Percentiles rank a stretch among this genome's conserved stretches.
These are phyloP conservation scores for Microplitis mediator DNA, from an alignment of 1,140 invertebrate genomes.

Conservation along the genomic window DNA sequence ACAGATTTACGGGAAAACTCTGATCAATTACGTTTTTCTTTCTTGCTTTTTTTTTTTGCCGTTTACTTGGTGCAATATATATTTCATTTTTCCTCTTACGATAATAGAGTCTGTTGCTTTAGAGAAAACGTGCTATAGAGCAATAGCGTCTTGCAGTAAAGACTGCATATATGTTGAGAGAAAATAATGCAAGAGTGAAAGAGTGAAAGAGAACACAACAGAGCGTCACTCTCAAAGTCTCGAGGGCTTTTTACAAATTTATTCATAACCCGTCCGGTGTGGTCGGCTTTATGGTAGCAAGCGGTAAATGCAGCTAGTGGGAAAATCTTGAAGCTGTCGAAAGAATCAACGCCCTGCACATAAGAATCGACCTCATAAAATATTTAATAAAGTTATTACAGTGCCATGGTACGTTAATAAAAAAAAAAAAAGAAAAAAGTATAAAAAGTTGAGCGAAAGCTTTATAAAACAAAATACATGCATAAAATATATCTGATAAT, in stretches of 20 bases:
- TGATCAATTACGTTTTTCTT: too few relatives aligned
- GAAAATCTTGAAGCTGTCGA: slow-evolving; percentile 25
- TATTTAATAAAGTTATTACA: not conserved
- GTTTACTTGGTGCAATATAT: too few relatives aligned
- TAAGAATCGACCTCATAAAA: not conserved
- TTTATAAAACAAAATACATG: too few relatives aligned
- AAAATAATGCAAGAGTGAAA: not conserved
- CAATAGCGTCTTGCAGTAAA: not conserved
- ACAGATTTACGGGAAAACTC: too few relatives aligned
- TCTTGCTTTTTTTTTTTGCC: too few relatives aligned
- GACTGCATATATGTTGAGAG: not conserved
- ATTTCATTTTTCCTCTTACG: too few relatives aligned
- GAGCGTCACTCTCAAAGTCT: slow-evolving; percentile 19
- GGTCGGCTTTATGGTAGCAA: slow-evolving; percentile 31
- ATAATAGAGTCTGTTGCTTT: too few relatives aligned
- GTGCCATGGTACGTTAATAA: not conserved
- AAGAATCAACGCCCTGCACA: slow-evolving; percentile 9
- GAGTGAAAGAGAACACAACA: too few relatives aligned
- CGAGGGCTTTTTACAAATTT: slow-evolving; percentile 37
- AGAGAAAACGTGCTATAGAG: too few relatives aligned
- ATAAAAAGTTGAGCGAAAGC: not conserved
- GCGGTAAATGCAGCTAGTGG: slow-evolving; percentile 12
- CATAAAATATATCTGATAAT: too few relatives aligned
- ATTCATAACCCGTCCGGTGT: slow-evolving; percentile 34
- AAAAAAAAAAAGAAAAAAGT: not conserved